Conservation (phyloP, 1,140 invertebrate species). For the Drosophila sp. region DNA sequence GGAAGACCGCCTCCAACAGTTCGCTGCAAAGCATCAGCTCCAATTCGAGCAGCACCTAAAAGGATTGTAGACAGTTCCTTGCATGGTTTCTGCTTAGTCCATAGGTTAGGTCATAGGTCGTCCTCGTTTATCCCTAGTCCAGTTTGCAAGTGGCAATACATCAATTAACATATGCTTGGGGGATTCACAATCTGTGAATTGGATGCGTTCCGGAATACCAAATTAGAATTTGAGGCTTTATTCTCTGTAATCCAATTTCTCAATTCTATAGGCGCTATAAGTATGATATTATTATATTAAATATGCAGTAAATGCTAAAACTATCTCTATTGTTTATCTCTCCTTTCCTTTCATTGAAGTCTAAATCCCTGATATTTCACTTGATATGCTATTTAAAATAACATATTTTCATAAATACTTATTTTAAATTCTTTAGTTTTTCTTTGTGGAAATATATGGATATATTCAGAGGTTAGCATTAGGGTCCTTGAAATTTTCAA, state of each 20-base stretch:
- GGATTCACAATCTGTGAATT: background rate
- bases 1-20: constrained; percentile 71
- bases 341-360: background rate
- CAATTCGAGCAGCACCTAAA: constrained; percentile 74
- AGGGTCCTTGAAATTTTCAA: too few relatives aligned
- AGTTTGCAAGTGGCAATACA: background rate
- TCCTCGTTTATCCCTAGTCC: background rate
- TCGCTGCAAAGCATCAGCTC: constrained; percentile 78
- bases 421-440: too few relatives aligned
- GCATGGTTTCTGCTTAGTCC: constrained; percentile 62
- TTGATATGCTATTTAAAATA: too few relatives aligned
- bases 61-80: constrained; percentile 40
- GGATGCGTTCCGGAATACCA: background rate
- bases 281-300: constrained; percentile 17
- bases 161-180: background rate
- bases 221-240: constrained; percentile 3
- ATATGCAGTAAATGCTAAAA: constrained; percentile 6
- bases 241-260: background rate
- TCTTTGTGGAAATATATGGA: too few relatives aligned
- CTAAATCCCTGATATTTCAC: background rate
- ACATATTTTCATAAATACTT: too few relatives aligned
- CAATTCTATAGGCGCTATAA: background rate
- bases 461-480: too few relatives aligned
- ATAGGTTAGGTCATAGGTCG: constrained; percentile 57
- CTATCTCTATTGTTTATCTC: background rate